A percentile compares a stretch with the other conserved stretches of the same genome.
Conservation (phyloP, 2,113 vertebrate species). For the Pogona vitticeps region DNA sequence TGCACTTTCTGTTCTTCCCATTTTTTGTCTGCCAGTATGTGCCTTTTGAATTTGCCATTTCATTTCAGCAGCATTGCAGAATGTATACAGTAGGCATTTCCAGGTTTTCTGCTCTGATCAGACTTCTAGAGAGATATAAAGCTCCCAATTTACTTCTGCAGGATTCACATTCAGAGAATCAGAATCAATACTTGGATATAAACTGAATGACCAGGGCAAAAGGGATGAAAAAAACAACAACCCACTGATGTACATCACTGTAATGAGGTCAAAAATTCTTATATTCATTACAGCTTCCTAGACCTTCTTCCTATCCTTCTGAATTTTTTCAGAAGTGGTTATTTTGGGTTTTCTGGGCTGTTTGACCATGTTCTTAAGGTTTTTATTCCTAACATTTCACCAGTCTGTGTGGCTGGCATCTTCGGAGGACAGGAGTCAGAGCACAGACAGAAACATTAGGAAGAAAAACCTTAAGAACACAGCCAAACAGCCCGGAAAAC, state of each 20-base stretch:
- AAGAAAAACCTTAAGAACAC: too few relatives aligned
- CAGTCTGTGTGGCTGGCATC: too few relatives aligned
- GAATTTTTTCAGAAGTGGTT: too few relatives aligned
- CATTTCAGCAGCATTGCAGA: neutral
- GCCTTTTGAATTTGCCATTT: constrained; percentile 4
- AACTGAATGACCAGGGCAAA: neutral
- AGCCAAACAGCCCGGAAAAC: too few relatives aligned
- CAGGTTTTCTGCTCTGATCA: neutral
- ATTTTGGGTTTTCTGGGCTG: too few relatives aligned
- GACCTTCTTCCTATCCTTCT: too few relatives aligned
- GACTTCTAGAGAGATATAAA: neutral
- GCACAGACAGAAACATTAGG: too few relatives aligned
- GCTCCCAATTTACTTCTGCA: neutral
- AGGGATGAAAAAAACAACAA: neutral
- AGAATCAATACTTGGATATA: neutral
- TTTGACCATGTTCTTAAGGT: too few relatives aligned
- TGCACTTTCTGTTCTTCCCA: constrained; percentile 19
- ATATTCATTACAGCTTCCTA: too few relatives aligned
- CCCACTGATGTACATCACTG: neutral
- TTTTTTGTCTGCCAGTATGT: neutral
- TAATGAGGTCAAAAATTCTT: neutral
- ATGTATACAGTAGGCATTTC: neutral
- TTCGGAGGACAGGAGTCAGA: too few relatives aligned
- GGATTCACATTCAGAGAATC: neutral
- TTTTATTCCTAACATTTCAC: too few relatives aligned